Conservation (phyloP, 2,797 vertebrate genomes). For the Phrynocephalus guinanensis region DNA sequence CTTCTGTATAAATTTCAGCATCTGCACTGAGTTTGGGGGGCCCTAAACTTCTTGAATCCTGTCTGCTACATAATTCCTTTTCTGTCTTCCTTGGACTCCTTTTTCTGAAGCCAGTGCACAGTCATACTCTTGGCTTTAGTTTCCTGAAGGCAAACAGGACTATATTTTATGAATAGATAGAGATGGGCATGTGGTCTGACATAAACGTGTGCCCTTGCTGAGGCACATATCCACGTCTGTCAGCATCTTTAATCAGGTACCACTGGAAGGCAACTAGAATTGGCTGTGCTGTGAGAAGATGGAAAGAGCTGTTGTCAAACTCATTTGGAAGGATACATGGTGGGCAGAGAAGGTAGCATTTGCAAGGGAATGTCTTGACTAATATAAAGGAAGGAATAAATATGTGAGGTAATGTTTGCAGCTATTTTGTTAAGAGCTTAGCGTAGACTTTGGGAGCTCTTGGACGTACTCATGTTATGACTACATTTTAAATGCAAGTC, state of each 20-base stretch:
- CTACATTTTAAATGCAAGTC: conserved; percentile 29
- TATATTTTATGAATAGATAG: background rate
- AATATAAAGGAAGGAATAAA: background rate
- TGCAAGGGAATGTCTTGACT: background rate
- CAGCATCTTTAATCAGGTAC: background rate
- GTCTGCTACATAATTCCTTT: no score
- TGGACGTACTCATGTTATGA: background rate
- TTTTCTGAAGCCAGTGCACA: no score
- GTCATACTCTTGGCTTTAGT: background rate
- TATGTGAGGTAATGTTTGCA: conserved; percentile 20
- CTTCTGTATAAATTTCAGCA: no score
- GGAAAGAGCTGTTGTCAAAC: background rate
- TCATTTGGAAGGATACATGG: no score
- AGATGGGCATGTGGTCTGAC: background rate
- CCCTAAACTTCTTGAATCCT: no score
- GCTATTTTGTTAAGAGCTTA: conserved; percentile 32
- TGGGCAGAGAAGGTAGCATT: background rate
- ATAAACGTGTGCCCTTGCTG: no score
- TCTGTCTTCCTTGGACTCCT: no score
- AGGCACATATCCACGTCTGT: background rate
- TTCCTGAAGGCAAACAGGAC: background rate
- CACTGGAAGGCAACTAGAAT: background rate
- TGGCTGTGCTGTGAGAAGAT: background rate
- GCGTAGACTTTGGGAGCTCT: background rate
- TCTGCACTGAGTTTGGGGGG: no score